Base-by-base conservation (phyloP, 2,888 invertebrate species). In the Andrena flavipes region DNA sequence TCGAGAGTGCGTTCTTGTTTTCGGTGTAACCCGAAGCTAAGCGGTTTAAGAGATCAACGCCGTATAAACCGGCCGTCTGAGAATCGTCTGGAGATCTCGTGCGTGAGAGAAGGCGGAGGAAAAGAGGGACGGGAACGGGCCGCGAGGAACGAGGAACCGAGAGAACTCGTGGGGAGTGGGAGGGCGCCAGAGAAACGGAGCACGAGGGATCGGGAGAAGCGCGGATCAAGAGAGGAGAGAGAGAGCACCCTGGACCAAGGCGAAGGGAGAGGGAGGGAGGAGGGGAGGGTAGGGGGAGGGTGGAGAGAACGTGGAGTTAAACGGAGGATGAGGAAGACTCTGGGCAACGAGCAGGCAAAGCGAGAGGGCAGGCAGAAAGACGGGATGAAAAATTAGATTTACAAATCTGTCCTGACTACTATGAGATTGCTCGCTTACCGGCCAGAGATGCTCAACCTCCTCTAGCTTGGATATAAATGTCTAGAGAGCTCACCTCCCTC, bases 1-100 rank as follows among this genome's bases (percentile, higher is more conserved):
- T 88, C 51, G 86, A 92, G 92, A 93, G 92, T 92, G 92, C 91
- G 91, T 91, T 93, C 91, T 92, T 93, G 93, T 93, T 93, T 93
- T 94, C 91, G 93, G 92, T 93, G 94, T 92, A 94, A 94, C 93
- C 92, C 91, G 93, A 94, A 93, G 92, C 94, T 93, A 94, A 94
- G 93, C 93, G 93, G 93, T 92, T 94, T 94, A 93, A 93, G 90
- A 91, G 93, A 93, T 93, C 92, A 93, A 91, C 92, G 87, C 90
- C 89, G 91, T 88, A 90, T 90, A 91, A 88, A 91, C 90, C 91
- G 91, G 84, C 88, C 91, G 91, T 91, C 91, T 89, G 92, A 92
- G 90, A 92, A 91, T 91, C 88, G 91, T 91, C 91, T 91, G 87
- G 90, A 90, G 90, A 91, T 84, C 83, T 68, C 82, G 87, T 80